phyloP scores from a whole-genome alignment of 2,797 vertebrate genomes.

The Petrocephalus sullivani region DNA sequence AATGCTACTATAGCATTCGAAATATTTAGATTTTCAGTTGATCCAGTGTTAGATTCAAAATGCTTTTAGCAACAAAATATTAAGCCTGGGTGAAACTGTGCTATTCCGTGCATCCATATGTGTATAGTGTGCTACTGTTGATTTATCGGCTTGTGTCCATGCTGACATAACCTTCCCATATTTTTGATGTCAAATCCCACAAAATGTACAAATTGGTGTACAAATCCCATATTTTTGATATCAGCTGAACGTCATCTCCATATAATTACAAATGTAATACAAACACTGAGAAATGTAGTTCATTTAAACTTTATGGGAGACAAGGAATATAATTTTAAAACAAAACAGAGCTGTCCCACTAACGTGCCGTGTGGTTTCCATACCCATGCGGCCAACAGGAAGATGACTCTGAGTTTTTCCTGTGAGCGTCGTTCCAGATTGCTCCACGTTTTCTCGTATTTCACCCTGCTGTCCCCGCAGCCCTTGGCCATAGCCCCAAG shows the following conservation, averaged over 20 bases:
- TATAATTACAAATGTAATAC: not conserved
- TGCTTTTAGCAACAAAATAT: not conserved
- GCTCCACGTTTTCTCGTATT: conserved; percentile 4
- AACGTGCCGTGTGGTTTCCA: not conserved
- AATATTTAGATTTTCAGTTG: not conserved
- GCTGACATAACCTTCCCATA: not conserved
- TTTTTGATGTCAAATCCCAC: not conserved
- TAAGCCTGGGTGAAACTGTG: not conserved
- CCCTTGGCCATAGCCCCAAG: not conserved
- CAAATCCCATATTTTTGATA: not conserved
- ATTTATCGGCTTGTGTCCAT: not conserved
- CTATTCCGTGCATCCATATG: not conserved
- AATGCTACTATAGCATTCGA: not conserved
- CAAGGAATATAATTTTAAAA: not conserved
- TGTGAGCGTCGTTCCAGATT: not conserved
- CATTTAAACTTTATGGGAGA: not conserved
- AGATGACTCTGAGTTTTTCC: not conserved
- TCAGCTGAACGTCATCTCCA: not conserved
- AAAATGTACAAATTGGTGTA: too few species aligned
- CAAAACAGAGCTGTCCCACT: not conserved
- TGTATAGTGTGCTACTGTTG: not conserved
- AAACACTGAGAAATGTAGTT: not conserved
- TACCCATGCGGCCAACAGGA: not conserved
- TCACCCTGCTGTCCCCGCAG: not conserved
- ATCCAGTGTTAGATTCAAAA: not conserved